Conservation (phyloP, 2,797 vertebrate genomes). For the Rhincodon typus region DNA sequence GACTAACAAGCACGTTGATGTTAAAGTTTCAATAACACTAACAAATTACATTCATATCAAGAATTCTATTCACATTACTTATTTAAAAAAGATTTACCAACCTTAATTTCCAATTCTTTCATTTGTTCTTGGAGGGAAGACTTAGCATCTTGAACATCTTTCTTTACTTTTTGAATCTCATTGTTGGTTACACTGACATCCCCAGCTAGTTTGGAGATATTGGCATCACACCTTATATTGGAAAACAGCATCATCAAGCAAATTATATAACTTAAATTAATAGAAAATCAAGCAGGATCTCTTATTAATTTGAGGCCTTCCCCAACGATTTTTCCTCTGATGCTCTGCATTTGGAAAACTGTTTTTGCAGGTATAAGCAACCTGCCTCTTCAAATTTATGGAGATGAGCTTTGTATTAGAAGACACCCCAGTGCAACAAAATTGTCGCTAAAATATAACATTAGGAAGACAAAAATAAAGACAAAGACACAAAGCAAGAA, state of each 20-base stretch:
- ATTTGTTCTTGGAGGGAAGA: conserved; percentile 53
- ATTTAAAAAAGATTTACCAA: conserved; percentile 47
- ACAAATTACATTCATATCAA: background rate
- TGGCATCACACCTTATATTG: conserved; percentile 66
- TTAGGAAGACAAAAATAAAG: background rate
- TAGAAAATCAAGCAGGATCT: background rate
- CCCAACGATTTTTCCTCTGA: background rate
- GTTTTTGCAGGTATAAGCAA: too few relatives aligned
- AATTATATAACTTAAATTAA: background rate
- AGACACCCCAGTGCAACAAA: background rate
- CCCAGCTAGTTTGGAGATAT: conserved; percentile 62
- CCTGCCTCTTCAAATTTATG: background rate
- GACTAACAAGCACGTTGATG: background rate
- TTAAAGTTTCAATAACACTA: background rate
- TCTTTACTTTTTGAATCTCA: conserved; percentile 56
- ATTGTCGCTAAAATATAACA: background rate
- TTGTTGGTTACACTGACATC: conserved; percentile 54
- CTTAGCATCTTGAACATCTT: conserved; percentile 56
- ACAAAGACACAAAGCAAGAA: background rate
- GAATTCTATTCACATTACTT: background rate
- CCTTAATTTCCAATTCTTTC: conserved; percentile 65
- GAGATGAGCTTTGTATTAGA: background rate
- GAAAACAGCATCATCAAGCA: conserved; percentile 13
- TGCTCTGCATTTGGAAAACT: background rate
- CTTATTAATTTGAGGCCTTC: background rate